Evolutionary conservation across 2,113 vertebrate genomes (phyloP).

Genomic region (Nesoenas mayeri): DNA sequence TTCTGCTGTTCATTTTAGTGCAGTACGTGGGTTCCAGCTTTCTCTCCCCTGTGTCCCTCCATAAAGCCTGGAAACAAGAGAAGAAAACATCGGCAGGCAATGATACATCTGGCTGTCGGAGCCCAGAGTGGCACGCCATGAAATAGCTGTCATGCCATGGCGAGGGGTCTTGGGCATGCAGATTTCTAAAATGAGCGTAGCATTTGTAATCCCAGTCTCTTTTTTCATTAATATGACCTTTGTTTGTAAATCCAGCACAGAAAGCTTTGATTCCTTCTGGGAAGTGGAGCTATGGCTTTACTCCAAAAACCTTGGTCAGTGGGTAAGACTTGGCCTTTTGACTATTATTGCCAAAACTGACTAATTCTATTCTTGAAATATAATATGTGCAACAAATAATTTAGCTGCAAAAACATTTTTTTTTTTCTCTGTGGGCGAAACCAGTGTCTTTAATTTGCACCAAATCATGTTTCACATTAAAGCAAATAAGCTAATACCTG

Average conservation of each 20-base stretch:
- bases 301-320: background rate
- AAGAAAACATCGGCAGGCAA: background rate
- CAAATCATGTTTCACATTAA: background rate
- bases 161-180: background rate
- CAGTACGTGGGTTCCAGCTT: background rate
- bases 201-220: background rate
- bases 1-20: background rate
- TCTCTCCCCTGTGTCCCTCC: background rate
- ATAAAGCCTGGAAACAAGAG: background rate
- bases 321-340: background rate
- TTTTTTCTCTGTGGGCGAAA: background rate
- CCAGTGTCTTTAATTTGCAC: slow-evolving; percentile 10
- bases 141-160: background rate
- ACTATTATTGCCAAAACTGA: background rate
- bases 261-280: background rate
- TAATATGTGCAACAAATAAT: background rate
- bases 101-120: background rate
- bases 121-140: background rate
- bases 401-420: background rate
- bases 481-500: slow-evolving; percentile 28
- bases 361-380: background rate
- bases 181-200: background rate
- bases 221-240: background rate
- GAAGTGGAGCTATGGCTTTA: background rate
- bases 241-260: background rate